Percentiles rank a stretch among this genome's conserved stretches.
These are phyloP conservation scores for Hyles euphorbiae DNA, from an alignment of 1,140 invertebrate genomes.

Conservation along the genomic window DNA sequence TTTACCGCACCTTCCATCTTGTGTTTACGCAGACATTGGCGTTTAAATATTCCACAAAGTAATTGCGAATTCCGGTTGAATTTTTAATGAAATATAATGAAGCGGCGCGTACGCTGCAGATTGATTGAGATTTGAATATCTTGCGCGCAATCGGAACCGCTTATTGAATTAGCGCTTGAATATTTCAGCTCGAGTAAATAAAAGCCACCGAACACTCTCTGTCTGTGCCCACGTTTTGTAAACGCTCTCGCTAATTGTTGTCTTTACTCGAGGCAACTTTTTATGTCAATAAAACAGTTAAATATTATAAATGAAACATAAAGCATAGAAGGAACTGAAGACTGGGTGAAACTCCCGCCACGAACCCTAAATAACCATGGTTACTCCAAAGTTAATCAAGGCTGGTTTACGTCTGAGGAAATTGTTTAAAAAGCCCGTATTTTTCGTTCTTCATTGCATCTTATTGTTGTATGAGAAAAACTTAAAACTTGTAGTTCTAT, in stretches of 20 bases:
- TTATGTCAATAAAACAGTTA: constrained; percentile 22
- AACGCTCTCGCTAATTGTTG: constrained; percentile 20
- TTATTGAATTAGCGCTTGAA: constrained; percentile 59
- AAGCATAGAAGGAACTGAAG: too few relatives aligned
- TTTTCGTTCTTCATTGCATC: too few relatives aligned
- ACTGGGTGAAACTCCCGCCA: too few relatives aligned
- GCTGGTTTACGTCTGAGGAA: too few relatives aligned
- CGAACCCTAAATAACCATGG: too few relatives aligned
- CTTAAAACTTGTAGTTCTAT: too few relatives aligned
- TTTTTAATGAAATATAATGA: constrained; percentile 61
- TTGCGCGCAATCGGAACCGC: constrained; percentile 47
- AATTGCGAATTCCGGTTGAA: constrained; percentile 56
- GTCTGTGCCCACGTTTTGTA: constrained; percentile 27
- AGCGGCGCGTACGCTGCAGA: constrained; percentile 37
- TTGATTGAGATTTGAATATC: constrained; percentile 69
- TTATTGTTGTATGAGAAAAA: too few relatives aligned
- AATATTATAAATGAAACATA: too few relatives aligned
- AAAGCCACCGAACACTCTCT: constrained; percentile 39
- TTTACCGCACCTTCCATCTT: constrained; percentile 53
- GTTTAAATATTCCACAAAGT: constrained; percentile 63
- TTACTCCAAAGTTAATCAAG: too few relatives aligned
- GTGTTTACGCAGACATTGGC: constrained; percentile 49
- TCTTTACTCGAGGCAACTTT: constrained; percentile 25
- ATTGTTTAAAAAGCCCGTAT: too few relatives aligned
- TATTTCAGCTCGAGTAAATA: constrained; percentile 56